phyloP scores from a whole-genome alignment of 1,140 invertebrate species.

The Delia radicum region DNA sequence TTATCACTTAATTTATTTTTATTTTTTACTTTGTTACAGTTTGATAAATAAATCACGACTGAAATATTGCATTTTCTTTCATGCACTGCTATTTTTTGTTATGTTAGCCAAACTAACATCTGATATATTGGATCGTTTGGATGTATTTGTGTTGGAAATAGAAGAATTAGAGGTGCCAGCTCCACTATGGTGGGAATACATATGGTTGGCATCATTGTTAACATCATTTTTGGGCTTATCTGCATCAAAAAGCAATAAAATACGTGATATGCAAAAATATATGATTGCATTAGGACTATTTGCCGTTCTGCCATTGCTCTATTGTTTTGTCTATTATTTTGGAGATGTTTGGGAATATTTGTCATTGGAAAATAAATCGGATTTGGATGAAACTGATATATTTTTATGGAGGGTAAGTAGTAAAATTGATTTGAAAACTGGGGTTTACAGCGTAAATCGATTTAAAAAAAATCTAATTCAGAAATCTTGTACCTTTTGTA shows the following conservation, averaged over 20 bases:
- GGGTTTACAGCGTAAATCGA: no score
- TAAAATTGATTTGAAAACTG: no score
- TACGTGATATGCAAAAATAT: constrained; percentile 76
- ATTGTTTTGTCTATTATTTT: constrained; percentile 80
- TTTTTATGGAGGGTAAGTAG: constrained; percentile 75
- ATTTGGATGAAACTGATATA: constrained; percentile 65
- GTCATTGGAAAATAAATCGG: constrained; percentile 65
- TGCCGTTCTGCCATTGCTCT: constrained; percentile 79
- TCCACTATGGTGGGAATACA: constrained; percentile 82
- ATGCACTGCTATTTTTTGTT: constrained; percentile 83
- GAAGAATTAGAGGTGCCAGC: constrained; percentile 90
- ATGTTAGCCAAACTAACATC: constrained; percentile 90
- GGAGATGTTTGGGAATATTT: constrained; percentile 81
- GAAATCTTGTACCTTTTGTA: no score
- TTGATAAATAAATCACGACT: constrained; percentile 88
- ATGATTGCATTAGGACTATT: constrained; percentile 77
- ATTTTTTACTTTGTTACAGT: no score
- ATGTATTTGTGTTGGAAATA: constrained; percentile 92
- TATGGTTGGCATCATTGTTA: constrained; percentile 87
- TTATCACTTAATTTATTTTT: no score
- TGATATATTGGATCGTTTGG: constrained; percentile 86
- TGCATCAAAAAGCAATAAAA: constrained; percentile 81
- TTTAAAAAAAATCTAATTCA: no score
- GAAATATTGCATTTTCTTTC: constrained; percentile 90
- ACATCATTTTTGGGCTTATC: constrained; percentile 83